phyloP scores from a whole-genome alignment of 2,888 invertebrate species.

The Byasa hedistus region DNA sequence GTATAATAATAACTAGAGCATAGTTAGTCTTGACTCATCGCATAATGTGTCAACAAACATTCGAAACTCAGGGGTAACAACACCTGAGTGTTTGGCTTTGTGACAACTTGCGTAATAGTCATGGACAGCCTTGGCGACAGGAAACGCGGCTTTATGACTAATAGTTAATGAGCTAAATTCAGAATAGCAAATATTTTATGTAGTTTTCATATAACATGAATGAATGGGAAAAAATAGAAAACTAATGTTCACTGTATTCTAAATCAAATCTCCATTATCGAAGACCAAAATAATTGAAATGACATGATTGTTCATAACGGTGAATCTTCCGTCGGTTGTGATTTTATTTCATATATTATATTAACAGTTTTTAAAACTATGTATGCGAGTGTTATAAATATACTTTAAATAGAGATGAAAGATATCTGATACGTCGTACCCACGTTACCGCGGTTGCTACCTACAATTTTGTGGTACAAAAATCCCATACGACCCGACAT shows the following conservation, averaged over 20 bases:
- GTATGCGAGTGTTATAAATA: background rate
- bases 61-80: slow-evolving; percentile 57
- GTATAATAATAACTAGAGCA: background rate
- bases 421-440: background rate
- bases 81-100: slow-evolving; percentile 71
- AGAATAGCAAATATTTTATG: slow-evolving; percentile 16
- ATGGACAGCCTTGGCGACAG: slow-evolving; percentile 64
- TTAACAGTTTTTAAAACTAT: background rate
- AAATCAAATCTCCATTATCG: background rate
- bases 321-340: background rate
- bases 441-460: background rate
- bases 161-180: slow-evolving; percentile 49
- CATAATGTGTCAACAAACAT: slow-evolving; percentile 48
- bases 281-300: background rate
- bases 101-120: slow-evolving; percentile 72
- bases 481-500: background rate
- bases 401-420: background rate
- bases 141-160: slow-evolving; percentile 69
- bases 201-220: slow-evolving; percentile 4
- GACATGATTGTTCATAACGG: background rate
- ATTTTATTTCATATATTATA: background rate
- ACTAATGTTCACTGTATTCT: background rate
- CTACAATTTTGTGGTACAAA: background rate
- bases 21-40: slow-evolving; percentile 42
- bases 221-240: slow-evolving; percentile 10